Evolutionary conservation across 2,113 vertebrate species (phyloP).

Genomic region (Leptodactylus fuscus): DNA sequence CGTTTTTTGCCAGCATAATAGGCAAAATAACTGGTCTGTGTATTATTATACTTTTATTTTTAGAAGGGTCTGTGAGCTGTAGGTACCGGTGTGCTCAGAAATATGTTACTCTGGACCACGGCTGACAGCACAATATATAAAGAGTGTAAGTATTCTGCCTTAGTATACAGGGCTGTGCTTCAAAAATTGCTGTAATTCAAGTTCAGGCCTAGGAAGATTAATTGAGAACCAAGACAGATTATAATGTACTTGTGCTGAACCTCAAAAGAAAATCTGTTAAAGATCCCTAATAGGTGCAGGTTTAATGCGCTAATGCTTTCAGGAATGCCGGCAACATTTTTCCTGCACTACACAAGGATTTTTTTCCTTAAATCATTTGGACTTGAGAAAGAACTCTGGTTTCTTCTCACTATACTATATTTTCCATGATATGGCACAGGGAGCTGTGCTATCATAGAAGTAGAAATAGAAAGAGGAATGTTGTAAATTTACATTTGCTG

Average conservation of each 20-base stretch:
- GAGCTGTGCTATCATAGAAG: not conserved
- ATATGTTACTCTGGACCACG: not conserved
- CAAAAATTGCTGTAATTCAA: not conserved
- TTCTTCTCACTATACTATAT: not conserved
- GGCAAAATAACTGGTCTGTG: not conserved
- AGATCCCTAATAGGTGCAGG: slow-evolving; percentile 14
- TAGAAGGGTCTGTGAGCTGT: not conserved
- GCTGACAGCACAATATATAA: not conserved
- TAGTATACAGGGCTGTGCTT: not conserved
- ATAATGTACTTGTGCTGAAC: slow-evolving; percentile 28
- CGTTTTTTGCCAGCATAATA: slow-evolving; percentile 30
- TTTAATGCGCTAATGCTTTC: slow-evolving; percentile 23
- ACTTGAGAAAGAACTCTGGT: not conserved
- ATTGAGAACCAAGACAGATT: slow-evolving; percentile 26
- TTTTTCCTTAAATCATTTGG: slow-evolving; percentile 20
- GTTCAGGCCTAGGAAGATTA: not conserved
- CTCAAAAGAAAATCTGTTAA: not conserved
- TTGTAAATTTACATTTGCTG: not conserved
- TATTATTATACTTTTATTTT: slow-evolving; percentile 31
- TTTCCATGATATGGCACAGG: not conserved
- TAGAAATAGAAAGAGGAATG: not conserved
- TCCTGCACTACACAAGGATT: not conserved
- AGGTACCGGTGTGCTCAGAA: not conserved
- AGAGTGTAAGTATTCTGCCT: not conserved
- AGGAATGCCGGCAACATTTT: slow-evolving; percentile 30